Evolutionary conservation across 2,888 invertebrate species (phyloP), one percentile per base, ranked within the genome.

Genomic region (Cryptocephalus primarius): DNA sequence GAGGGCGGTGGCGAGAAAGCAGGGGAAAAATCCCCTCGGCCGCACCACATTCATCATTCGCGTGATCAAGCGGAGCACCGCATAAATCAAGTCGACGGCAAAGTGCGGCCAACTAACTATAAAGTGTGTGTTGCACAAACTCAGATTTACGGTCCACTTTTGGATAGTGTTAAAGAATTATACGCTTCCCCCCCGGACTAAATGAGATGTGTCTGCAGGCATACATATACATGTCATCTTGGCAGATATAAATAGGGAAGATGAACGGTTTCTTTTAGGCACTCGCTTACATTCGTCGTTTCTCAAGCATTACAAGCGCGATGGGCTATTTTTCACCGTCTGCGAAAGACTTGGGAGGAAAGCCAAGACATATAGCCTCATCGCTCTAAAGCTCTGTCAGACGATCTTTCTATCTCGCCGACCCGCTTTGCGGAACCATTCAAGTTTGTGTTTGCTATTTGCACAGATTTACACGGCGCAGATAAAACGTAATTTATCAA

Each of bases 101-200:
- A 53, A 48, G 51, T 55, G 55, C 54, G 60, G 58, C 60, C 59
- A 59, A 58, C 59, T 59, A 51, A 60, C 62, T 57, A 64, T 44
- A 46, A 46, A 40, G 41, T 34, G 39, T 59, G 57, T 59, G 57
- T 57, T 58, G 63, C 64, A 55, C 63, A 63, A 66, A 66, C 63
- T 63, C 65, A 65, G 65, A 68, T 67, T 67, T 68, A 68, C 67
- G 65, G 59, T 43, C 62, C 61, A 66, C 64, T 66, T 63, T 63
- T 60, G 59, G 60, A 72, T 72, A 73, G 73, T 73, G 73, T 72
- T 71, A 68, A 70, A 70, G 72, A 74, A 73, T 73, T 73, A 74
- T 73, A 71, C 71, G 51, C 45, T 12, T 40, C 14, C 14, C 47
- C 45, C 44, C 40, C 31, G 40, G 48, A 45, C 45, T 48, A 52